A percentile compares a stretch with the other conserved stretches of the same genome.
These are phyloP conservation scores for Crematogaster levior DNA, from an alignment of 2,888 invertebrate genomes.

Conservation along the genomic window DNA sequence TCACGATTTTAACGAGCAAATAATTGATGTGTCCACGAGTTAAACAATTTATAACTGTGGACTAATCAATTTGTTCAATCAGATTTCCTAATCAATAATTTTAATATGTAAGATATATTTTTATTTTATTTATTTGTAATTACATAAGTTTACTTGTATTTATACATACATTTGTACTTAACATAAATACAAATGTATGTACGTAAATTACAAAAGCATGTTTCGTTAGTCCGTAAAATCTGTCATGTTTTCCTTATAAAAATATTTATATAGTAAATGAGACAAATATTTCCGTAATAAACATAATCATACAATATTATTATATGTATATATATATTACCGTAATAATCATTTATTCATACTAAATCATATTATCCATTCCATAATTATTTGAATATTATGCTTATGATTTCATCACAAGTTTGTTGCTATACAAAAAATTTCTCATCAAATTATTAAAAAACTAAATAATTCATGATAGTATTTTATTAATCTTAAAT, in stretches of 20 bases:
- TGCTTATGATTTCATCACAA: neutral
- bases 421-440: neutral
- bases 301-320: too few species aligned
- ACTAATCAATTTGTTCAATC: neutral
- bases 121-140: too few species aligned
- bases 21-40: neutral
- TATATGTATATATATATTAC: too few species aligned
- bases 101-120: neutral
- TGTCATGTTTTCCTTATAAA: neutral
- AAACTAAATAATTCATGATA: neutral
- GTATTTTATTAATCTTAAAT: neutral
- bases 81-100: neutral
- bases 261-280: neutral
- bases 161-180: neutral
- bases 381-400: neutral
- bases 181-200: too few species aligned
- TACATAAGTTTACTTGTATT: too few species aligned
- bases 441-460: neutral
- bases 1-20: neutral
- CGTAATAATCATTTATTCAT: neutral
- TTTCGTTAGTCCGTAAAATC: neutral
- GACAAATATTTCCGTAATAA: neutral
- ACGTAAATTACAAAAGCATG: neutral
- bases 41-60: neutral
- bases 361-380: too few species aligned